phyloP scores from a whole-genome alignment of 2,797 vertebrate species.

The Lagodon rhomboides region DNA sequence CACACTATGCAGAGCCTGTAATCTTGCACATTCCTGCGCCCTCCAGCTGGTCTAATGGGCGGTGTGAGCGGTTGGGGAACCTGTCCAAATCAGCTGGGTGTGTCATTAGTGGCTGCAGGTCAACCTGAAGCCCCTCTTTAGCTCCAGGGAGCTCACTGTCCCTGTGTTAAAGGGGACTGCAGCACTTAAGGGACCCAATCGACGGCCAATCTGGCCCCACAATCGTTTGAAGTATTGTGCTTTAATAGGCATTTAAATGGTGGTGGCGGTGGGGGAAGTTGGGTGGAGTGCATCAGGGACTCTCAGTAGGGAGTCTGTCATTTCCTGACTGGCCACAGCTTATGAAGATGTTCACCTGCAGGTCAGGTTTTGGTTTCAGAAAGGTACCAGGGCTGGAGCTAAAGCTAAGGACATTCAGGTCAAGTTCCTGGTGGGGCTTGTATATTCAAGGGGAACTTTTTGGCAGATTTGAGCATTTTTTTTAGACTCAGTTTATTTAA shows the following conservation, averaged over 20 bases:
- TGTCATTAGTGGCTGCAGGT: constrained; percentile 57
- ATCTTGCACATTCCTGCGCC: constrained; percentile 57
- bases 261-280: too few relatives aligned
- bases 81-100: constrained; percentile 44
- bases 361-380: neutral
- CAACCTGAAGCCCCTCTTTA: constrained; percentile 40
- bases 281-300: neutral
- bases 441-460: too few relatives aligned
- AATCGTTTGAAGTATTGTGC: constrained; percentile 1
- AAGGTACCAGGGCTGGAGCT: neutral
- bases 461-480: too few relatives aligned
- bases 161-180: constrained; percentile 14
- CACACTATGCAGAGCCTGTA: constrained; percentile 37
- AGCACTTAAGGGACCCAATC: constrained; percentile 20
- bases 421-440: neutral
- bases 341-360: neutral
- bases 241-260: constrained; percentile 12
- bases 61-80: neutral
- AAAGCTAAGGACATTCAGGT: neutral
- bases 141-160: constrained; percentile 43
- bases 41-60: constrained; percentile 45
- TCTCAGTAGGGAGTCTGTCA: neutral
- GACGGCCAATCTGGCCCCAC: neutral
- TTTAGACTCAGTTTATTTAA: too few relatives aligned
- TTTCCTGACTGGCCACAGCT: neutral